Conservation (phyloP, 2,113 vertebrate species). For the Origma solitaria region DNA sequence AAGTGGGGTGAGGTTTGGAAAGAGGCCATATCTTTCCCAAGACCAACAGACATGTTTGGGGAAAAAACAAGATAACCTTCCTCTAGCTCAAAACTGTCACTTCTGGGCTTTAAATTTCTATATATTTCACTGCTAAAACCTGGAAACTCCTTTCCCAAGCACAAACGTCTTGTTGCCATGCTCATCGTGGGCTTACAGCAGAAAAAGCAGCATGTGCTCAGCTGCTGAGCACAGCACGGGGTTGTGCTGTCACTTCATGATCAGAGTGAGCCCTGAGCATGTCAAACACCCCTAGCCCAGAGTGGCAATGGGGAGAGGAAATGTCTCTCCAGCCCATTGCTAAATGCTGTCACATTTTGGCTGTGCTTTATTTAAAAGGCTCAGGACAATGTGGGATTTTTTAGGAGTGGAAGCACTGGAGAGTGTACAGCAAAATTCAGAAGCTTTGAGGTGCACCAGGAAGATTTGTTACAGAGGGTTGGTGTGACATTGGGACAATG, state of each 20-base stretch:
- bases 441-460: neutral
- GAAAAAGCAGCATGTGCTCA: accelerated
- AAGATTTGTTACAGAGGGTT: neutral
- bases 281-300: accelerated
- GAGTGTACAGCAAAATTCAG: neutral
- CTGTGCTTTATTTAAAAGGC: neutral
- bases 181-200: accelerated
- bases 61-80: neutral
- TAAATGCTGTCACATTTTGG: neutral
- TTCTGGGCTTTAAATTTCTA: neutral
- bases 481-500: neutral
- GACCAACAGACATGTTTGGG: neutral
- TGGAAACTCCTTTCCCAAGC: neutral
- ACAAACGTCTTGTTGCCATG: accelerated
- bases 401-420: neutral
- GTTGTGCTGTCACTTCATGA: accelerated
- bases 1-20: neutral
- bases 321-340: neutral
- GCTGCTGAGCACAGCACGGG: neutral
- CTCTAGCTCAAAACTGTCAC: neutral
- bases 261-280: neutral
- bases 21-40: neutral
- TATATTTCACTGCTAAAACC: neutral
- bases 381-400: neutral
- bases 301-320: neutral